These are phyloP conservation scores for Philhelius pedissequus DNA, from an alignment of 2,888 invertebrate species.

Conservation along the genomic window DNA sequence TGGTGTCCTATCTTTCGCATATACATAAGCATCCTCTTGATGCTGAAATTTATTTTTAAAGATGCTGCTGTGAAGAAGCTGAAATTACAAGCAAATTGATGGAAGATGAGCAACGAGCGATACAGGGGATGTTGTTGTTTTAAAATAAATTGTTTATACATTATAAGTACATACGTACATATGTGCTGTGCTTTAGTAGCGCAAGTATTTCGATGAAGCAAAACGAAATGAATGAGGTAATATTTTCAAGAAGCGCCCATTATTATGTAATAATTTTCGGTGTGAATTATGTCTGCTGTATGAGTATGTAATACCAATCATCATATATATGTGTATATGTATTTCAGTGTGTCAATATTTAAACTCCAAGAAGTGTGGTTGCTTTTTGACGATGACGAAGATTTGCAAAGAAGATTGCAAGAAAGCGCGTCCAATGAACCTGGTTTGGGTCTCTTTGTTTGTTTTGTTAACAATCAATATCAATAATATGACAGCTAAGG, in stretches of 20 bases:
- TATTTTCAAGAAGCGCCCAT: conserved; percentile 13
- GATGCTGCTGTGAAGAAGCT: neutral
- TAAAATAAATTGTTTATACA: neutral
- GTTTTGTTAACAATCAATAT: neutral
- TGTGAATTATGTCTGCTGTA: neutral
- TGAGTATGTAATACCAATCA: neutral
- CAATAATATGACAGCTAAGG: neutral
- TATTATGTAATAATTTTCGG: conserved; percentile 34
- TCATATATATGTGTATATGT: too few species aligned
- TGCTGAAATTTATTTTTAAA: neutral
- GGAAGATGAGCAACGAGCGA: conserved; percentile 35
- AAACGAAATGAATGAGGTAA: conserved; percentile 42
- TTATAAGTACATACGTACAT: too few species aligned
- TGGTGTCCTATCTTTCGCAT: neutral
- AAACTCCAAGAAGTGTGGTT: neutral
- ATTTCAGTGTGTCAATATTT: neutral
- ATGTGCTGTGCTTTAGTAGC: neutral
- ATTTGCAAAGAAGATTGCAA: conserved; percentile 18
- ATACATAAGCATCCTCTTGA: conserved; percentile 4
- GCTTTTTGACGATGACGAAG: neutral
- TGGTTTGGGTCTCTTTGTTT: conserved; percentile 24
- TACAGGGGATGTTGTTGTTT: neutral
- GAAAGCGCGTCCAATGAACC: conserved; percentile 50
- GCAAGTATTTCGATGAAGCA: neutral
- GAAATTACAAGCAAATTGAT: conserved; percentile 36